These are phyloP conservation scores for Cetoscarus ocellatus DNA, from an alignment of 2,797 vertebrate genomes.

Conservation along the genomic window DNA sequence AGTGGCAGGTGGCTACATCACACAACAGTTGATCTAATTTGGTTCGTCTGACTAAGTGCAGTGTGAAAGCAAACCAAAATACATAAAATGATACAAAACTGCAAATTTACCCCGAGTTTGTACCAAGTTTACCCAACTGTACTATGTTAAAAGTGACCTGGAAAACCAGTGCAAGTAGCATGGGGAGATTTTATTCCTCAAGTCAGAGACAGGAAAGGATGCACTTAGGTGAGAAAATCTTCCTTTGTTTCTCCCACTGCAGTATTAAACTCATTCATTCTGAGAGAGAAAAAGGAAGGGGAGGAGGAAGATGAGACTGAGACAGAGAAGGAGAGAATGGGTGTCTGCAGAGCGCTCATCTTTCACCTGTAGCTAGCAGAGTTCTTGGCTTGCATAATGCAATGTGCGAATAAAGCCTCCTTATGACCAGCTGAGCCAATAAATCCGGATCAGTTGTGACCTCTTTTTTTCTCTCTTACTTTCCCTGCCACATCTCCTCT, in stretches of 20 bases:
- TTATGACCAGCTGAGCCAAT: constrained; percentile 79
- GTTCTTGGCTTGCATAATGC: constrained; percentile 72
- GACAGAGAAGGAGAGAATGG: constrained; percentile 29
- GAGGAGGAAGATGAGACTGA: constrained; percentile 10
- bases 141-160: too few species aligned
- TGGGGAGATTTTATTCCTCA: constrained; percentile 23
- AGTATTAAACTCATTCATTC: constrained; percentile 82
- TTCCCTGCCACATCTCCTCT: constrained; percentile 6
- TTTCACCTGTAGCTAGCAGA: constrained; percentile 77
- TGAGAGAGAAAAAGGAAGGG: constrained; percentile 33
- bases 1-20: too few species aligned
- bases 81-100: too few species aligned
- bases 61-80: too few species aligned
- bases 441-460: constrained; percentile 71
- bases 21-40: too few species aligned
- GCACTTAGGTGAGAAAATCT: constrained; percentile 47
- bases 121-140: too few species aligned
- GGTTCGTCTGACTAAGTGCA: too few species aligned
- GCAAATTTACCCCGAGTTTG: too few species aligned
- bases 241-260: constrained; percentile 58
- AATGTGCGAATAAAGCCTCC: constrained; percentile 68
- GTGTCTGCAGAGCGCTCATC: constrained; percentile 64
- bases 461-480: constrained; percentile 41
- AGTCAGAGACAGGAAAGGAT: constrained; percentile 54
- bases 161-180: too few species aligned